A percentile compares a stretch with the other conserved stretches of the same genome.
Conservation (phyloP, 2,888 invertebrate genomes). For the Octonoba sinensis region DNA sequence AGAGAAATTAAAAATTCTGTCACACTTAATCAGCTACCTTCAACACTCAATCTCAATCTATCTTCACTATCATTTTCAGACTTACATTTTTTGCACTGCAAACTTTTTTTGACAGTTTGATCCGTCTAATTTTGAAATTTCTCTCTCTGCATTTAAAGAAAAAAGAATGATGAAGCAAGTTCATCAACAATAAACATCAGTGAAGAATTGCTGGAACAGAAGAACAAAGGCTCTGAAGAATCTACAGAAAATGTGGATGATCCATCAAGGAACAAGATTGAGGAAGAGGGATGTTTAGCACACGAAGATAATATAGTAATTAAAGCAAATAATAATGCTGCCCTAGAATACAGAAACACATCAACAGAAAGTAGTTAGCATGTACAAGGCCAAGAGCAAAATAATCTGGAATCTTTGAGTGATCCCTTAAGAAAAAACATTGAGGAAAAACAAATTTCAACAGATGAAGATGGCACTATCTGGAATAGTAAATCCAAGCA, state of each 20-base stretch:
- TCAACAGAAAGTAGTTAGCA: neutral
- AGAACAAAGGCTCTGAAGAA: too few species aligned
- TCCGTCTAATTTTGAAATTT: neutral
- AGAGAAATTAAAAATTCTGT: too few species aligned
- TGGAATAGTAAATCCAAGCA: neutral
- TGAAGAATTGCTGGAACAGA: neutral
- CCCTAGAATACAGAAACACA: too few species aligned
- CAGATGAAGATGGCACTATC: neutral
- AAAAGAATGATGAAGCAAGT: neutral
- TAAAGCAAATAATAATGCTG: too few species aligned
- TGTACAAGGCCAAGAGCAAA: neutral
- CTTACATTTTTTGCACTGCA: too few species aligned
- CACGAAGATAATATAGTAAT: too few species aligned
- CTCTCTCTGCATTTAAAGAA: neutral
- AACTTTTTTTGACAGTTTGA: too few species aligned
- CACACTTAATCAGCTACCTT: too few species aligned
- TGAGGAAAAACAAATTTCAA: neutral
- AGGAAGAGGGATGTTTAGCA: neutral
- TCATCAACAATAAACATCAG: too few species aligned
- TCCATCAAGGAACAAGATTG: neutral
- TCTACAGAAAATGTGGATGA: too few species aligned
- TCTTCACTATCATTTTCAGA: too few species aligned
- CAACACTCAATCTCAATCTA: too few species aligned
- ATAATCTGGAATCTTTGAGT: neutral
- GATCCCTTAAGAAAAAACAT: neutral